Base-by-base conservation (phyloP, 2,888 invertebrate genomes). In the Scaptomyza parva region DNA sequence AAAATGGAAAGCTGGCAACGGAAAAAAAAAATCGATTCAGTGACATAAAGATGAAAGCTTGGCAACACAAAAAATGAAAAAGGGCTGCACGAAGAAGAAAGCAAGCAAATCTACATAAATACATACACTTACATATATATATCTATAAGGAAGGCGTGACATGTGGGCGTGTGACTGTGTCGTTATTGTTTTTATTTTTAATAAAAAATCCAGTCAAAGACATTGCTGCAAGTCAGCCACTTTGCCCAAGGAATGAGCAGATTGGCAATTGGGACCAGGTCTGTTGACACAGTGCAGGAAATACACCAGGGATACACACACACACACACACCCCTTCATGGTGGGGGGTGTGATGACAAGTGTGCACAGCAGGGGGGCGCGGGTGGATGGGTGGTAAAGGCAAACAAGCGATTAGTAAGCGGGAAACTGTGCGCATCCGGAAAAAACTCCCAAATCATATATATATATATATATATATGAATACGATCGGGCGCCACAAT, bases 31-130 rank as follows among this genome's bases (percentile, higher is more conserved):
- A 87, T 84, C 83, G 88, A 84, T 84, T 75, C 66, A 73, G 63
- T 73, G 78, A 82, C 83, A 79, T 65, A 75, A 78, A 86, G 72
- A 82, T 86, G 87, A 86, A 87, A 79, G 83, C 83, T 50, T 45
- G 43, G 37, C 37, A 37, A 2, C 2, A 22, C 3, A 22, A 5
- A 3, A 22, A 28, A 1, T 35, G 35, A 55, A 68, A 70, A 80
- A 76, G 76, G 76, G 77, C 77, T 76, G 54, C 30, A 51, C 12
- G 28, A 14, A 17, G 9, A 59, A 12, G 11, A 9, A 47, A 14
- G n/a, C 8, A 59, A 12, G 11, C 5, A 47, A n/a, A 30, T 48
- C 51, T 28, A 53, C 20, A 30, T 9, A 44, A 2, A 40, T 43
- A 18, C n/a, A 51, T 22, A 43, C 8, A 18, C n/a, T 45, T 22